Conservation (phyloP, 2,113 vertebrate genomes). For the Lanius ludovicianus region DNA sequence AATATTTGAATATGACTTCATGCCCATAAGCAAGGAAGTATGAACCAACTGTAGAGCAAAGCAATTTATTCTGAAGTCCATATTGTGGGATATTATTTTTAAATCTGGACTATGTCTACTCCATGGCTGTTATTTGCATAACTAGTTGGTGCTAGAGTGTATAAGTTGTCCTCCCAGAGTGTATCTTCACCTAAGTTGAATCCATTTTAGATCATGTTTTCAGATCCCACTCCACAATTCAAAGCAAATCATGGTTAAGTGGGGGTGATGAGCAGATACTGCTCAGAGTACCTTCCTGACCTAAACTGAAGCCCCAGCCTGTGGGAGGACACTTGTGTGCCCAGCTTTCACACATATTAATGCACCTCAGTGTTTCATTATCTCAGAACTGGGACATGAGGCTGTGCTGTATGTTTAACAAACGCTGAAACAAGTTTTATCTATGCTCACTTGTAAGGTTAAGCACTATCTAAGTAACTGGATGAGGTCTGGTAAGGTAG, state of each 20-base stretch:
- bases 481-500: background rate
- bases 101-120: background rate
- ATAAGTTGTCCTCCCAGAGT: accelerated
- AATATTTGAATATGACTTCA: accelerated
- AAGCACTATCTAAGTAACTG: background rate
- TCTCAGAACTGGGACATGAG: background rate
- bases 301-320: background rate
- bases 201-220: background rate
- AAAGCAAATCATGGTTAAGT: background rate
- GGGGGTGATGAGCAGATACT: background rate
- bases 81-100: background rate
- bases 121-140: background rate
- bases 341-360: background rate
- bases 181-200: background rate
- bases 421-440: background rate
- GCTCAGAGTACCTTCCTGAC: background rate
- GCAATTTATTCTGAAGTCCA: background rate
- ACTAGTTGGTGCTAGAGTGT: background rate
- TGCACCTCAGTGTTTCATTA: background rate
- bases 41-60: background rate
- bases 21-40: background rate
- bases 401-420: background rate
- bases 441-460: background rate
- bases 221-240: background rate
- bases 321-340: background rate